Base-by-base conservation (phyloP, 2,113 vertebrate genomes). In the Drymodes brunneopygia region DNA sequence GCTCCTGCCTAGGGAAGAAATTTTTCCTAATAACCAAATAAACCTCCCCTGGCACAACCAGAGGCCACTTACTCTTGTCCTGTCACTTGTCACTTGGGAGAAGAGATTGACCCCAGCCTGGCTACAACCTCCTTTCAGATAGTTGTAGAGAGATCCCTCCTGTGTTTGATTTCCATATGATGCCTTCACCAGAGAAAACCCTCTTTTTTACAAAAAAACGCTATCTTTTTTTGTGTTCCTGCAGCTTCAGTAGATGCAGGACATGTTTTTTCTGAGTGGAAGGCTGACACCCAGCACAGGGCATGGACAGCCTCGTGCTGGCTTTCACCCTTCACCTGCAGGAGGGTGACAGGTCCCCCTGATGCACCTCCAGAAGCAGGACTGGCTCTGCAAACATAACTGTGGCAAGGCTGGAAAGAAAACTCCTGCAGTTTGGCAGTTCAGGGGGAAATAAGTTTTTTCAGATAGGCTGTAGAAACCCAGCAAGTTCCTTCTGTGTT, bases 401-500 rank as follows among this genome's bases (percentile, higher is more conserved):
- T 1, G 0, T 5, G 13, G 21, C 28, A 56, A 79, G 51, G 35
- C 33, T 95, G 66, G 78, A 58, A 84, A 40, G 1, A 15, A 90
- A 71, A 35, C 10, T 15, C 24, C 8, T 16, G 87, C 0, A 0
- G 7, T 78, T 29, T 25, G 7, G 44, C 0, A 2, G 8, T 54
- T 47, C 23, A 25, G 8, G 10, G 23, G 40, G 29, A 75, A 82
- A 61, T 74, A 11, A 14, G 22, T 51, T 36, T 45, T 38, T 51
- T 64, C 3, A 1, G 9, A 62, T 62, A 9, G 44, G 28, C 29
- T 88, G 62, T 77, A 80, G 78, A 90, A 93, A 70, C 24, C 54
- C 35, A 66, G 42, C 54, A 73, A 90, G 81, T 96, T 97, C 94
- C 88, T 92, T 71, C 47, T 92, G 10, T 22, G 11, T 51, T 21